Evolutionary conservation across 2,113 vertebrate species (phyloP).

Genomic region (Glaucomys volans): DNA sequence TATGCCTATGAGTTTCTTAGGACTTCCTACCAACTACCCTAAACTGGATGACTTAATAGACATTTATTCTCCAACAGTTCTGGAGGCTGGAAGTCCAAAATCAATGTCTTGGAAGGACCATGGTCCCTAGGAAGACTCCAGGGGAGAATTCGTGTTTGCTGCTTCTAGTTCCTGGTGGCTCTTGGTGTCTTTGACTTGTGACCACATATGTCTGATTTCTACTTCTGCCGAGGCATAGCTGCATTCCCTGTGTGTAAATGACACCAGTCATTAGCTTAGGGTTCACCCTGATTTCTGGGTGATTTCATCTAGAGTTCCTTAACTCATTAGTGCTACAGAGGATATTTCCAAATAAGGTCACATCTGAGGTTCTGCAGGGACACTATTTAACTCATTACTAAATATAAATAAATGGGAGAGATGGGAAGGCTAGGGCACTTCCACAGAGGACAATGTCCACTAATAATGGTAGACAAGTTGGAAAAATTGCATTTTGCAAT

Average conservation of each 20-base stretch:
- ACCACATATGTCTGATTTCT: background rate
- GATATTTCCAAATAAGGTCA: background rate
- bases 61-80: background rate
- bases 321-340: background rate
- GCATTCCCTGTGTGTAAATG: background rate
- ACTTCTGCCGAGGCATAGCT: too few species aligned
- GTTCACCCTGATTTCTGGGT: background rate
- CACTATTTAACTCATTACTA: background rate
- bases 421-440: background rate
- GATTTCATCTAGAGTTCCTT: background rate
- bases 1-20: background rate
- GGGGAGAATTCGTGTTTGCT: background rate
- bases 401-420: background rate
- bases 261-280: background rate
- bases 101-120: background rate
- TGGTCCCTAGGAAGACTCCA: accelerated
- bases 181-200: too few species aligned
- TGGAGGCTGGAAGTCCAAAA: background rate
- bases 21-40: background rate
- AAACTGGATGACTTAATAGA: background rate
- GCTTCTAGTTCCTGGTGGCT: background rate
- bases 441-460: background rate
- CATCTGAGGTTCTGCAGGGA: background rate
- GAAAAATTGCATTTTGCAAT: background rate
- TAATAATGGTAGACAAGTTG: background rate